These are phyloP conservation scores for Miniopterus natalensis DNA, from an alignment of 2,113 vertebrate species.

Conservation along the genomic window DNA sequence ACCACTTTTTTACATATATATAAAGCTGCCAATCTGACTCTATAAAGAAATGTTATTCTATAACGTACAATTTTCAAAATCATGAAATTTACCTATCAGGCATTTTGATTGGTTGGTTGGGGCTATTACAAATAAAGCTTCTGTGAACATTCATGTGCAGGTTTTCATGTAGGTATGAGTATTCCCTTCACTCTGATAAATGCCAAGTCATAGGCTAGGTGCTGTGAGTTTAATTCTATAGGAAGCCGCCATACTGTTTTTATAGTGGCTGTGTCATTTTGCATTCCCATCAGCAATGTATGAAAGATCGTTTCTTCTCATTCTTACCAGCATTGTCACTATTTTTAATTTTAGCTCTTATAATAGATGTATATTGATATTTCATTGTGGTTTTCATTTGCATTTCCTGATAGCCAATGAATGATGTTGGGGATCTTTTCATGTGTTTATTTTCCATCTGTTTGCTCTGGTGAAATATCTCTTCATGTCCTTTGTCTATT, in stretches of 20 bases:
- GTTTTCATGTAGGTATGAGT: background rate
- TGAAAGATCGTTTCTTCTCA: background rate
- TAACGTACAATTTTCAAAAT: conserved; percentile 42
- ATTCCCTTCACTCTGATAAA: background rate
- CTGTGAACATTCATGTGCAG: background rate
- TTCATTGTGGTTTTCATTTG: conserved; percentile 31
- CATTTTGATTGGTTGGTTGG: background rate
- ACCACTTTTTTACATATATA: background rate
- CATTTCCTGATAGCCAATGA: background rate
- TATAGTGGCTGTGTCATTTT: background rate
- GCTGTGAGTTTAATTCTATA: background rate
- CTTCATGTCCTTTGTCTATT: background rate
- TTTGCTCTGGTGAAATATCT: conserved; percentile 34
- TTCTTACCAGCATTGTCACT: background rate
- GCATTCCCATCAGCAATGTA: background rate
- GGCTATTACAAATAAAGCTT: conserved; percentile 23
- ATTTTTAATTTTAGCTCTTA: background rate
- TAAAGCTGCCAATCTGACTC: background rate
- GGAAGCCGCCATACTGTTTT: background rate
- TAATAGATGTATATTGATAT: background rate
- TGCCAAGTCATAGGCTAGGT: background rate
- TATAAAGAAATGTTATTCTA: conserved; percentile 19
- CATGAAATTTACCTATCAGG: background rate
- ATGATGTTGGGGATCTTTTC: background rate
- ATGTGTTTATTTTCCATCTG: background rate